Evolutionary conservation across 2,113 vertebrate genomes (phyloP).

Genomic region (Symphodus melops): DNA sequence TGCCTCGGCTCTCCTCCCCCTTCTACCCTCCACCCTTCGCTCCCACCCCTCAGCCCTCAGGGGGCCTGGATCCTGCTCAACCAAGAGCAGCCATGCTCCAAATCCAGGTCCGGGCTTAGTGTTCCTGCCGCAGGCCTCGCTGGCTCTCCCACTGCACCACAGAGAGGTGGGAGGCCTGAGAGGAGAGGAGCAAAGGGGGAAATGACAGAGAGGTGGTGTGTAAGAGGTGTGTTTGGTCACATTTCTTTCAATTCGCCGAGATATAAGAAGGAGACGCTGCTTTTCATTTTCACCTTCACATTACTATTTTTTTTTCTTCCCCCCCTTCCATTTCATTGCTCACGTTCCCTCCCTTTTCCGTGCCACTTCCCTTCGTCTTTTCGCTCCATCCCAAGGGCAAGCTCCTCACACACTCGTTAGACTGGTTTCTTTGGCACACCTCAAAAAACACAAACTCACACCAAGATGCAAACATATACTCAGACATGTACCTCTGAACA

Average conservation of each 20-base stretch:
- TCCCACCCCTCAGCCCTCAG: constrained; percentile 59
- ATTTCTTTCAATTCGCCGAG: constrained; percentile 32
- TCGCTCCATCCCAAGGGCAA: constrained; percentile 68
- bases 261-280: constrained; percentile 26
- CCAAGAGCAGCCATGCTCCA: constrained; percentile 67
- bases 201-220: constrained; percentile 12
- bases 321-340: constrained; percentile 64
- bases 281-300: constrained; percentile 32
- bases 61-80: constrained; percentile 77
- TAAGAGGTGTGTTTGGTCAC: constrained; percentile 41
- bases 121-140: constrained; percentile 67
- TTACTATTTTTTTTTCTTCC: constrained; percentile 64
- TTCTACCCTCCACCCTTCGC: constrained; percentile 43
- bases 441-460: constrained; percentile 63
- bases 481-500: constrained; percentile 38
- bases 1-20: constrained; percentile 57
- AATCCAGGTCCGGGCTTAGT: constrained; percentile 74
- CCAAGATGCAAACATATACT: constrained; percentile 60
- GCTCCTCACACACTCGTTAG: constrained; percentile 72
- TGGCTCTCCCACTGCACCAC: constrained; percentile 58
- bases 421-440: constrained; percentile 77
- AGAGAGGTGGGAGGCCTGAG: constrained; percentile 48
- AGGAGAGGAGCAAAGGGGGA: constrained; percentile 25
- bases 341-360: constrained; percentile 55
- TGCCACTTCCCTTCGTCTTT: constrained; percentile 52